Conservation (phyloP, 1,140 invertebrate species). For the Drosophila quadrilineata region DNA sequence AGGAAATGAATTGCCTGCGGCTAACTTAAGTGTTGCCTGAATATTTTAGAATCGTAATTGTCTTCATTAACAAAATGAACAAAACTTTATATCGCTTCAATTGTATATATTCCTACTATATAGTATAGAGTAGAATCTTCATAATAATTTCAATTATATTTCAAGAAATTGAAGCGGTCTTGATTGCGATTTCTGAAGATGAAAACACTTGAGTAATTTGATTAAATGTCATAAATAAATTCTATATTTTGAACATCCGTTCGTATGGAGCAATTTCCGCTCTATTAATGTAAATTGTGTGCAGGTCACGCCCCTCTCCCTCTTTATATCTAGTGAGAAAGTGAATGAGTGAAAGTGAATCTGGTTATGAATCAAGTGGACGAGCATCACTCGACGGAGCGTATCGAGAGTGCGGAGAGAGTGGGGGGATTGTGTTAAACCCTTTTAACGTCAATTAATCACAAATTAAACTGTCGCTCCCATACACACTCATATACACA, state of each 20-base stretch:
- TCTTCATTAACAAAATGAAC: constrained; percentile 35
- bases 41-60: constrained; percentile 44
- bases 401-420: background rate
- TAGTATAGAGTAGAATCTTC: no score
- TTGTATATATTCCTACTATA: no score
- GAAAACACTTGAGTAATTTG: background rate
- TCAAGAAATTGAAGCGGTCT: background rate
- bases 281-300: constrained; percentile 60
- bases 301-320: constrained; percentile 26
- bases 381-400: constrained; percentile 13
- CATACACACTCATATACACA: constrained; percentile 22
- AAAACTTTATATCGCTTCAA: no score
- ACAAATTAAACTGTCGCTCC: constrained; percentile 70
- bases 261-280: constrained; percentile 68
- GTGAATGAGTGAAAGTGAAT: constrained; percentile 67
- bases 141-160: no score
- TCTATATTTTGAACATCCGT: constrained; percentile 65
- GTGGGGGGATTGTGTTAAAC: constrained; percentile 48
- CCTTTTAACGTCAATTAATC: constrained; percentile 80
- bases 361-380: constrained; percentile 43
- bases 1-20: constrained; percentile 61
- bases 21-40: constrained; percentile 49
- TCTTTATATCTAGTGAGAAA: constrained; percentile 4
- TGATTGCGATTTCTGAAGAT: background rate
- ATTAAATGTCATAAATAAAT: constrained; percentile 58